These are phyloP conservation scores for Polydrusus tereticollis DNA, from an alignment of 2,888 invertebrate species.

Conservation along the genomic window DNA sequence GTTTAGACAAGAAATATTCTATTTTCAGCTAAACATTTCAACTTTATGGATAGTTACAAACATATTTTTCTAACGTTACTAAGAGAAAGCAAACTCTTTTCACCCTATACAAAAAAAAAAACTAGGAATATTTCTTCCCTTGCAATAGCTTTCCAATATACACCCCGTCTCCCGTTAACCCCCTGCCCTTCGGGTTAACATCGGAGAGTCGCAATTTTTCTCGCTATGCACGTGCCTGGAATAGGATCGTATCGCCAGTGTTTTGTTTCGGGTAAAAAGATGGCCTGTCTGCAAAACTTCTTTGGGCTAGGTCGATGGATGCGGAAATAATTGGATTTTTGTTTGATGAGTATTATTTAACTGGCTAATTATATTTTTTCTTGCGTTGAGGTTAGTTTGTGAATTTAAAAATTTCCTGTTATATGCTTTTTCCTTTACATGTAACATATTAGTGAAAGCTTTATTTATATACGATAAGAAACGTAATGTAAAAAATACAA, in stretches of 20 bases:
- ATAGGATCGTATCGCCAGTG: conserved; percentile 56
- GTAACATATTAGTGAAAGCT: too few relatives aligned
- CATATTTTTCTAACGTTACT: neutral
- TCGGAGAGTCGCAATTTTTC: conserved; percentile 68
- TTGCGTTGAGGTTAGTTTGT: too few relatives aligned
- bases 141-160: conserved; percentile 66
- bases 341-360: neutral
- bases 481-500: too few relatives aligned
- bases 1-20: too few relatives aligned
- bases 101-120: conserved; percentile 31
- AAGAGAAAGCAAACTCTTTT: too few relatives aligned
- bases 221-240: conserved; percentile 67
- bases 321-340: conserved; percentile 38
- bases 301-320: conserved; percentile 43
- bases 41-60: neutral
- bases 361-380: neutral
- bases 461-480: too few relatives aligned
- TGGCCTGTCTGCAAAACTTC: conserved; percentile 36
- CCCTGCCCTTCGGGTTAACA: conserved; percentile 59
- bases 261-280: conserved; percentile 61
- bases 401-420: too few relatives aligned
- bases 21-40: too few relatives aligned
- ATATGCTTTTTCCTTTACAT: too few relatives aligned
- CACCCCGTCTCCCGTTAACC: conserved; percentile 55
- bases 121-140: conserved; percentile 64